Evolutionary conservation across 2,113 vertebrate genomes (phyloP).

Genomic region (Morone chrysops): DNA sequence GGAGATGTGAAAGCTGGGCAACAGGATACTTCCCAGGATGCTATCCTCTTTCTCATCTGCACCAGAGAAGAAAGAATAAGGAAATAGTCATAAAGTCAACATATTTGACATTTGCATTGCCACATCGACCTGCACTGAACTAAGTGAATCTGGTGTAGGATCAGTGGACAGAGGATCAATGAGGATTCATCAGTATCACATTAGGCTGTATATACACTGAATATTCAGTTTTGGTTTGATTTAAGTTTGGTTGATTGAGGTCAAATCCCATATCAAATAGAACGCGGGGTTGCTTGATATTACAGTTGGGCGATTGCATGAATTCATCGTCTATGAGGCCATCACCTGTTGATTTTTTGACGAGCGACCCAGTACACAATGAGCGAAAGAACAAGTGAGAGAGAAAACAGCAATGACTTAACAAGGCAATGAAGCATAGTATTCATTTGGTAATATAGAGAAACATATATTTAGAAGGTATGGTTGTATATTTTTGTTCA

Average conservation of each 20-base stretch:
- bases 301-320: too few relatives aligned
- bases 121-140: not conserved
- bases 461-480: too few relatives aligned
- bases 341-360: too few relatives aligned
- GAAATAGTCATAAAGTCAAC: not conserved
- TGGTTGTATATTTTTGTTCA: too few relatives aligned
- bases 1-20: slow-evolving; percentile 96
- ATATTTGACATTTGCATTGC: not conserved
- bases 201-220: not conserved
- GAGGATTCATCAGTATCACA: not conserved
- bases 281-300: not conserved
- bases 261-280: not conserved
- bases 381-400: too few relatives aligned
- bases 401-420: too few relatives aligned
- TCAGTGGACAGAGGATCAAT: not conserved
- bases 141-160: not conserved
- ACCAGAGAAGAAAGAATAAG: slow-evolving; percentile 14
- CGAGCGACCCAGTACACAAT: too few relatives aligned
- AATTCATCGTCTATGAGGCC: too few relatives aligned
- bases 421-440: too few relatives aligned
- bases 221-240: not conserved
- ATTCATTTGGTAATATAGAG: too few relatives aligned
- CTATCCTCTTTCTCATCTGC: slow-evolving; percentile 97
- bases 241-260: not conserved
- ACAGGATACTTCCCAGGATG: slow-evolving; percentile 94